phyloP scores from a whole-genome alignment of 2,888 invertebrate species.

The Drosophila putrida region DNA sequence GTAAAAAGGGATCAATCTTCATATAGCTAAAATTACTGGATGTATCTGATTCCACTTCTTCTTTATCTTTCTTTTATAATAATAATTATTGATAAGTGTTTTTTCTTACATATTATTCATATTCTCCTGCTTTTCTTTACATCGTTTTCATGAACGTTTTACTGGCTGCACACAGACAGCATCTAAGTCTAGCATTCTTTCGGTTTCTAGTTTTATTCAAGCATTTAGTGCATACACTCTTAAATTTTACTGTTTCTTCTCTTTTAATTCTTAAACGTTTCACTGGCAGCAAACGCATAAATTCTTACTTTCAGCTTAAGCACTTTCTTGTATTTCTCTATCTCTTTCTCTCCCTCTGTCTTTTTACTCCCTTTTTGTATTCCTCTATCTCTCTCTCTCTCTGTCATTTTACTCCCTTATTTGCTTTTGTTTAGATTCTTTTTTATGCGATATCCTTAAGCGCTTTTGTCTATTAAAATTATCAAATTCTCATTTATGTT shows the following conservation, averaged over 20 bases:
- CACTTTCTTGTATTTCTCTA: not conserved
- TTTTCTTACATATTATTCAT: too few relatives aligned
- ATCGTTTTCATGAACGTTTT: not conserved
- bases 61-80: too few relatives aligned
- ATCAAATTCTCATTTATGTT: too few relatives aligned
- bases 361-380: too few relatives aligned
- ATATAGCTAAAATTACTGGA: too few relatives aligned
- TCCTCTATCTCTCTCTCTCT: not conserved
- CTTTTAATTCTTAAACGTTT: not conserved
- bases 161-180: not conserved
- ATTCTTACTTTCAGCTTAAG: not conserved
- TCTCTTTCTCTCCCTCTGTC: not conserved
- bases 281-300: not conserved
- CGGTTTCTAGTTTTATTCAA: not conserved
- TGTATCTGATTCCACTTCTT: too few relatives aligned
- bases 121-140: not conserved
- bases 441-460: not conserved
- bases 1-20: too few relatives aligned
- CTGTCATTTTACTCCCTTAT: too few relatives aligned
- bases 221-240: not conserved
- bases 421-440: not conserved
- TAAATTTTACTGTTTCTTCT: not conserved
- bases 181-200: too few relatives aligned
- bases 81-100: too few relatives aligned
- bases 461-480: not conserved